phyloP scores from a whole-genome alignment of 2,113 vertebrate genomes.

The Elgaria multicarinata region DNA sequence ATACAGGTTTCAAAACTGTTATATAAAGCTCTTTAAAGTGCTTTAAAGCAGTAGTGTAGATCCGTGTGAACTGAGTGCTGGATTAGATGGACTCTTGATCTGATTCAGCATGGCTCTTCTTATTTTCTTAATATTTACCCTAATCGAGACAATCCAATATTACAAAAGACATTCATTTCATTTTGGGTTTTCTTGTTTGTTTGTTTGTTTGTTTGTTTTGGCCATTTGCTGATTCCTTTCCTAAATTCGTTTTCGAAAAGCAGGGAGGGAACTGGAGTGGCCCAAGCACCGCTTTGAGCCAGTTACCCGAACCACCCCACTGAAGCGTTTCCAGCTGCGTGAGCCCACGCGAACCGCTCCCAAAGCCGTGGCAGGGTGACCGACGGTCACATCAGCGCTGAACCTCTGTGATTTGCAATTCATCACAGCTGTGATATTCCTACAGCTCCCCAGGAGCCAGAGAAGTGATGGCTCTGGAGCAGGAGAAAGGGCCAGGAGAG shows the following conservation, averaged over 20 bases:
- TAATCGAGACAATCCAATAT: neutral
- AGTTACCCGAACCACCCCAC: neutral
- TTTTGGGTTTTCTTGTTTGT: too few species aligned
- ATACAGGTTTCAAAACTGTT: too few species aligned
- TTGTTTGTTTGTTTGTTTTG: neutral
- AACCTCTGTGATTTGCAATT: neutral
- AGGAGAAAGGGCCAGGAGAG: slow-evolving; percentile 11
- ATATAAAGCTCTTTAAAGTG: too few species aligned
- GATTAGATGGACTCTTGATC: too few species aligned
- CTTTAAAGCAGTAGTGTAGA: too few species aligned
- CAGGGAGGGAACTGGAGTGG: neutral
- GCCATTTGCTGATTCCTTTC: neutral
- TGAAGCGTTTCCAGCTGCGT: neutral
- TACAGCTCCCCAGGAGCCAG: neutral
- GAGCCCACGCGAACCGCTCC: neutral
- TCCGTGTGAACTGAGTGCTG: too few species aligned
- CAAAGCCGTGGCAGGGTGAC: neutral
- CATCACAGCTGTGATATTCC: slow-evolving; percentile 11
- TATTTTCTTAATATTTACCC: neutral
- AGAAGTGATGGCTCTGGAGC: neutral
- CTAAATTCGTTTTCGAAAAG: neutral
- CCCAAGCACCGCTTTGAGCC: neutral
- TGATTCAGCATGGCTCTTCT: too few species aligned
- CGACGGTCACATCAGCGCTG: neutral
- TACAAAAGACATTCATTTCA: neutral